Conservation (phyloP, 2,797 vertebrate species). For the Sciaenops ocellatus region DNA sequence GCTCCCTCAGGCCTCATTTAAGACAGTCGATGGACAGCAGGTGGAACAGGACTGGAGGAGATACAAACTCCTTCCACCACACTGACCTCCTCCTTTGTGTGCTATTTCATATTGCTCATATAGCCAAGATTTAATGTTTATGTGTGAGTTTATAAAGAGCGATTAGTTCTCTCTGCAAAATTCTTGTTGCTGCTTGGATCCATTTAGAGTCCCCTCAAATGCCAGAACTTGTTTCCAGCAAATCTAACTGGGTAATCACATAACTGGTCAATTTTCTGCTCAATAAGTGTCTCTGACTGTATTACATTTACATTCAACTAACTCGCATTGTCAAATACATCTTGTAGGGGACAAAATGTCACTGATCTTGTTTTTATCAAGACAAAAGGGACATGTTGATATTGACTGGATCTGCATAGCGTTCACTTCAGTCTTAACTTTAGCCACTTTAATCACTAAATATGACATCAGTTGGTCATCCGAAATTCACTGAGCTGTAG, state of each 20-base stretch:
- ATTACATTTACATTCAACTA: background rate
- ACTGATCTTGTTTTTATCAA: background rate
- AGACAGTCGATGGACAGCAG: constrained; percentile 15
- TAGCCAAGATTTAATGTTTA: background rate
- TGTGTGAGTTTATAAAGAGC: background rate
- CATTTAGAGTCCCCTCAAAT: too few relatives aligned
- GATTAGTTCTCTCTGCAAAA: background rate
- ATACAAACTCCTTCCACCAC: background rate
- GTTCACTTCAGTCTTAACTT: background rate
- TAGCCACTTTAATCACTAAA: too few relatives aligned
- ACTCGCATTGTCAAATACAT: background rate
- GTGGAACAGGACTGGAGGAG: constrained; percentile 15
- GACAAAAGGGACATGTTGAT: background rate
- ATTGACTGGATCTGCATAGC: too few relatives aligned
- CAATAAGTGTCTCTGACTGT: background rate
- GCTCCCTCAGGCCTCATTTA: constrained; percentile 34
- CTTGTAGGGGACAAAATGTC: background rate
- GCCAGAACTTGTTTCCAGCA: too few relatives aligned
- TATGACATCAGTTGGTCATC: too few relatives aligned
- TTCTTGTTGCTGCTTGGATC: too few relatives aligned
- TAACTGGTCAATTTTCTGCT: background rate
- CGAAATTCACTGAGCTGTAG: too few relatives aligned
- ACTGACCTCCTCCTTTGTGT: background rate
- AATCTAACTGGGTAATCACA: too few relatives aligned
- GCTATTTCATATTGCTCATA: background rate